phyloP scores from a whole-genome alignment of 2,888 invertebrate genomes.

The Sphaeridia pumilis region DNA sequence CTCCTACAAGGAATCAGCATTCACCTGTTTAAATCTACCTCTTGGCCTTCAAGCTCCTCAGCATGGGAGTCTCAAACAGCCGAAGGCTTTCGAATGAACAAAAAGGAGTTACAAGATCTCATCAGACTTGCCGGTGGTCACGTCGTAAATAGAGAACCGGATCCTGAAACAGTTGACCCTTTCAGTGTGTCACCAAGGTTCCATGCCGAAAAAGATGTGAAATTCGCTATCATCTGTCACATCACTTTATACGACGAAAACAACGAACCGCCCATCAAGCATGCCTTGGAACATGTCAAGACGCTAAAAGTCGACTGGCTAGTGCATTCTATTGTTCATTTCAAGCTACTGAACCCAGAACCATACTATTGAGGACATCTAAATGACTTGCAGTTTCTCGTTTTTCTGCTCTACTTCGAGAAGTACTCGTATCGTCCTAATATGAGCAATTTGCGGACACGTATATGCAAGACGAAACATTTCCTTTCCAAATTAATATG shows the following conservation, averaged over 20 bases:
- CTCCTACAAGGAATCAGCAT: conserved; percentile 29
- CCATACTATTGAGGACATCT: conserved; percentile 6
- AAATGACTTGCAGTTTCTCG: neutral
- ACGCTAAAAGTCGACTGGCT: conserved; percentile 28
- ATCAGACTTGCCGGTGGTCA: conserved; percentile 21
- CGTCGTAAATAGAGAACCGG: conserved; percentile 28
- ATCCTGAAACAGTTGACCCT: conserved; percentile 28
- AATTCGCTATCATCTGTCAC: conserved; percentile 26
- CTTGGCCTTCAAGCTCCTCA: neutral
- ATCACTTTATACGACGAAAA: conserved; percentile 25
- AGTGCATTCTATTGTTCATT: conserved; percentile 23
- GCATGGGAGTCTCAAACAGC: neutral
- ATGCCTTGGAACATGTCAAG: conserved; percentile 32
- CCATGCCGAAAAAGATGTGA: conserved; percentile 16
- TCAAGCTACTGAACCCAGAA: conserved; percentile 21
- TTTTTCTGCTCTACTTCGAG: neutral
- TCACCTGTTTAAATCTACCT: conserved; percentile 27
- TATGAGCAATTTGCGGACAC: too few species aligned
- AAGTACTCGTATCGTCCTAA: too few species aligned
- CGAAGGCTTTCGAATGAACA: conserved; percentile 5
- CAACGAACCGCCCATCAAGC: conserved; percentile 21
- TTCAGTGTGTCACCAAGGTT: conserved; percentile 19
- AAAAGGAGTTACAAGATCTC: conserved; percentile 20
- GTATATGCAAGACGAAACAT: too few species aligned
- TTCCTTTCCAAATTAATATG: too few species aligned